Conservation (phyloP, 2,113 vertebrate species). For the Oncorhynchus nerka region DNA sequence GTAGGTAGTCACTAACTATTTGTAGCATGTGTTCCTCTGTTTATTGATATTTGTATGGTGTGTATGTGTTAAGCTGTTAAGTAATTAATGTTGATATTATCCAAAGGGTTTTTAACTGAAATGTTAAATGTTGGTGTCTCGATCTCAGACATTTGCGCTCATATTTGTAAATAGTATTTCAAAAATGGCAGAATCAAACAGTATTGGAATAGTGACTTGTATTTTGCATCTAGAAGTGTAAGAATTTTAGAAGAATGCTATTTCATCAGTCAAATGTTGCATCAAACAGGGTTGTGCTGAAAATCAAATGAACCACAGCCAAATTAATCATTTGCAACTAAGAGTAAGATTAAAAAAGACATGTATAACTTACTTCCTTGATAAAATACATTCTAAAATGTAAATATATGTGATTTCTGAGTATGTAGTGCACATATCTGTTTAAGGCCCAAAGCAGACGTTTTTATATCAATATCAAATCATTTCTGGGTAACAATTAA, state of each 20-base stretch:
- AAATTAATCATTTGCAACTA: neutral
- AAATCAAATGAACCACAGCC: neutral
- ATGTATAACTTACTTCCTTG: neutral
- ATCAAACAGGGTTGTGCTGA: neutral
- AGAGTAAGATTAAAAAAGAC: neutral
- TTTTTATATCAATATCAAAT: too few relatives aligned
- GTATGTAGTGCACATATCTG: too few relatives aligned
- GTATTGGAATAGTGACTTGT: too few relatives aligned
- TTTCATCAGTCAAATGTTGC: neutral
- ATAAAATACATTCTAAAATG: neutral
- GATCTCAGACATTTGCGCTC: too few relatives aligned
- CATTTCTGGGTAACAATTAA: too few relatives aligned
- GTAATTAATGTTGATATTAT: too few relatives aligned
- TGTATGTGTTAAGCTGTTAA: too few relatives aligned
- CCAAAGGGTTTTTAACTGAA: neutral
- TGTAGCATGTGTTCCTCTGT: neutral
- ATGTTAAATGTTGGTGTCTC: neutral
- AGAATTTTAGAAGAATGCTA: neutral
- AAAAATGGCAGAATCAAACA: too few relatives aligned
- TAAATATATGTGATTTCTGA: neutral
- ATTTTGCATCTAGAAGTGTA: too few relatives aligned
- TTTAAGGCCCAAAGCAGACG: too few relatives aligned
- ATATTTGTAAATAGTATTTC: too few relatives aligned
- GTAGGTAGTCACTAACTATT: neutral
- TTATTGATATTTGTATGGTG: too few relatives aligned